These are phyloP conservation scores for Athene noctua DNA, from an alignment of 2,113 vertebrate genomes.

Conservation along the genomic window DNA sequence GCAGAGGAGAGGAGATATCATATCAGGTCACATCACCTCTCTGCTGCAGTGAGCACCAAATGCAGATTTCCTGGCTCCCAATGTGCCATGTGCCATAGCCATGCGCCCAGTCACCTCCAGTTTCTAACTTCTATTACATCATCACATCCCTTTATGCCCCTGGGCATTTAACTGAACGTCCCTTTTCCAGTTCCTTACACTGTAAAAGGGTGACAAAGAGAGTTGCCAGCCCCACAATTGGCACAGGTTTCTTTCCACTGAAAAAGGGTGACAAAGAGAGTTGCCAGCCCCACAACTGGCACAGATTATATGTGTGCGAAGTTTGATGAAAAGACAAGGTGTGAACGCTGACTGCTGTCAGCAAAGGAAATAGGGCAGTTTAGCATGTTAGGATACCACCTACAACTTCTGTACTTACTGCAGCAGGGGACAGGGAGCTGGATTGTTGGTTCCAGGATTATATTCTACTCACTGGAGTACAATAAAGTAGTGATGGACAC, in stretches of 20 bases:
- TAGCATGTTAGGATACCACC: background rate
- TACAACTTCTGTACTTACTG: background rate
- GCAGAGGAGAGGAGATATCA: background rate
- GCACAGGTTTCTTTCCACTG: background rate
- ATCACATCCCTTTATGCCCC: background rate
- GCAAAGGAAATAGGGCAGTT: background rate
- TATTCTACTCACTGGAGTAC: background rate
- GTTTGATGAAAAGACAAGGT: background rate
- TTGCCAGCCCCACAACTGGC: background rate
- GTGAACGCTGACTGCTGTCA: conserved; percentile 1
- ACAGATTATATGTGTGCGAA: background rate
- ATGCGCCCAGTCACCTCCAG: background rate
- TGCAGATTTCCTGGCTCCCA: background rate
- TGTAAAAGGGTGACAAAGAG: background rate
- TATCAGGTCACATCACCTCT: background rate
- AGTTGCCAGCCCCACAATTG: background rate
- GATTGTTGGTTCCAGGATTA: background rate
- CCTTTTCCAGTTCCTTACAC: background rate
- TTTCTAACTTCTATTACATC: background rate
- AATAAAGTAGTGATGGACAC: background rate
- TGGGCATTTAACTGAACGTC: background rate
- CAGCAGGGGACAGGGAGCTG: background rate
- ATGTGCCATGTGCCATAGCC: background rate
- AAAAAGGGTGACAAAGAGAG: background rate
- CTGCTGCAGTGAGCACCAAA: background rate